Evolutionary conservation across 2,113 vertebrate species (phyloP).

Genomic region (Notarius lentiginosus): DNA sequence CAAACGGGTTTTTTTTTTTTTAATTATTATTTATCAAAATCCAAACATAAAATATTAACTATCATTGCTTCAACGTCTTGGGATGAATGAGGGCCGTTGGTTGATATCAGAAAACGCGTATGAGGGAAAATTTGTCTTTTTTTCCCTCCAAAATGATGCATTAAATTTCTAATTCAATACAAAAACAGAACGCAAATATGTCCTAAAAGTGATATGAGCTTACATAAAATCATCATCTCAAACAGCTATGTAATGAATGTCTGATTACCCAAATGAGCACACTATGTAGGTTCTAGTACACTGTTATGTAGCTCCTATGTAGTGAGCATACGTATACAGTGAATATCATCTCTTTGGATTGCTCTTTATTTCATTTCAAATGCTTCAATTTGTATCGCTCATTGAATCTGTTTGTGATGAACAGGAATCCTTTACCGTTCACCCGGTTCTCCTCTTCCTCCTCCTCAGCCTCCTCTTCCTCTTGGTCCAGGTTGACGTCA

Average conservation of each 20-base stretch:
- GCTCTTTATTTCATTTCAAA: neutral
- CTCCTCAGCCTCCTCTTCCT: constrained; percentile 79
- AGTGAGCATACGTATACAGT: neutral
- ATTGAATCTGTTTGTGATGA: neutral
- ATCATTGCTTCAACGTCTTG: neutral
- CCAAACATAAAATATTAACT: neutral
- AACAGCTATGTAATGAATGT: neutral
- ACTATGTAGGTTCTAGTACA: neutral
- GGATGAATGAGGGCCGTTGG: too few relatives aligned
- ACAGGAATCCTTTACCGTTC: constrained; percentile 37
- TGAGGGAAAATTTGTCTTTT: too few relatives aligned
- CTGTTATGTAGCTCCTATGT: neutral
- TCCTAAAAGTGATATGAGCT: too few relatives aligned
- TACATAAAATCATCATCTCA: neutral
- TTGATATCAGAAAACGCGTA: too few relatives aligned
- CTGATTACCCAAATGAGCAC: neutral
- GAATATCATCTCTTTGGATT: neutral
- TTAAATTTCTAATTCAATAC: too few relatives aligned
- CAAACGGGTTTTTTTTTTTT: neutral
- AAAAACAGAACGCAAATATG: too few relatives aligned
- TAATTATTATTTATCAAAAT: neutral
- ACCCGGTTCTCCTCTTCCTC: constrained; percentile 68
- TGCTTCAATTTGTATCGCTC: neutral
- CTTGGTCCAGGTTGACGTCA: constrained; percentile 93
- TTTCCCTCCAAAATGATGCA: too few relatives aligned